Conservation (phyloP, 2,113 vertebrate genomes). For the Drymodes brunneopygia region DNA sequence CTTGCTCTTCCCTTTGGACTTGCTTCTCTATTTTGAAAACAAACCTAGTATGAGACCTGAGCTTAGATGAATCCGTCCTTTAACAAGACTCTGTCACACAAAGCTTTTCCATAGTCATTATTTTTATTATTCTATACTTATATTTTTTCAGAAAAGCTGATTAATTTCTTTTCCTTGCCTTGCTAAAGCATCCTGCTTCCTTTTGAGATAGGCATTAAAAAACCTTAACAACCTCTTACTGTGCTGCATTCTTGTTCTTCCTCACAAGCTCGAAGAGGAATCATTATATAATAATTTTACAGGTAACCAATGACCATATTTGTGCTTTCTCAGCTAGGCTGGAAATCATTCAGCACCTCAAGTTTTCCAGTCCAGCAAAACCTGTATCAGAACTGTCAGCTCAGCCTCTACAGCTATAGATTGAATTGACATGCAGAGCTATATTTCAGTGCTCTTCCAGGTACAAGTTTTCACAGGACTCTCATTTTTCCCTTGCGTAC, state of each 20-base stretch:
- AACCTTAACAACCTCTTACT: fast-evolving
- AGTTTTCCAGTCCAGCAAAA: not conserved
- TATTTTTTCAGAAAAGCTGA: not conserved
- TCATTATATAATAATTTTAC: not conserved
- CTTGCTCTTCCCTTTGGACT: not conserved
- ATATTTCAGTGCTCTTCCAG: not conserved
- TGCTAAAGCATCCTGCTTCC: not conserved
- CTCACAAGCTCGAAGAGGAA: not conserved
- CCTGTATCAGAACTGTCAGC: not conserved
- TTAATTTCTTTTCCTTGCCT: not conserved
- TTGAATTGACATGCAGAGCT: not conserved
- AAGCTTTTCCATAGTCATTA: not conserved
- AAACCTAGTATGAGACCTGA: not conserved
- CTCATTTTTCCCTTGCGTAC: not conserved
- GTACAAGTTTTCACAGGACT: not conserved
- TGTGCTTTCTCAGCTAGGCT: not conserved
- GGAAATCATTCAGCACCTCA: not conserved
- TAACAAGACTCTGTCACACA: not conserved
- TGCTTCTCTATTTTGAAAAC: not conserved
- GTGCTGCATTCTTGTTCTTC: not conserved
- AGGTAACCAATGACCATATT: not conserved
- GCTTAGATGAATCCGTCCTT: not conserved
- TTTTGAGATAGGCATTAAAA: not conserved
- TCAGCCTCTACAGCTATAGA: not conserved
- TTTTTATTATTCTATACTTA: not conserved